These are phyloP conservation scores for Agrypnus murinus DNA, from an alignment of 2,888 invertebrate genomes.

Conservation along the genomic window DNA sequence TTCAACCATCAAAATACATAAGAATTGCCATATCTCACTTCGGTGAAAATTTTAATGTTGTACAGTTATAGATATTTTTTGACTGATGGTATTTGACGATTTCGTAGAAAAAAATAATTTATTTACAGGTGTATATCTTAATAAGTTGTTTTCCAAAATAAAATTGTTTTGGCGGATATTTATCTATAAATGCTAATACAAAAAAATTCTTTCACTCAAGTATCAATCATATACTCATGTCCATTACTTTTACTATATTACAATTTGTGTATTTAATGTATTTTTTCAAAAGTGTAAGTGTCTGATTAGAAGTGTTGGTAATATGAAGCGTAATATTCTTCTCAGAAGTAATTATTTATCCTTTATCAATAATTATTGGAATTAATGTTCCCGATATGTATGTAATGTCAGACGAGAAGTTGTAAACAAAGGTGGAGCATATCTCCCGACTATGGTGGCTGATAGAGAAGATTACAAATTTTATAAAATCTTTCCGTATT, in stretches of 20 bases:
- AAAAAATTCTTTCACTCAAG: not conserved
- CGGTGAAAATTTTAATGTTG: too few relatives aligned
- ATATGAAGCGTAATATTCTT: conserved; percentile 36
- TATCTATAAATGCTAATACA: not conserved
- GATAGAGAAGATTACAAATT: conserved; percentile 26
- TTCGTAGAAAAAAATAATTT: too few relatives aligned
- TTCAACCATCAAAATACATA: too few relatives aligned
- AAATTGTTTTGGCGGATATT: too few relatives aligned
- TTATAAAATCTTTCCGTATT: conserved; percentile 28
- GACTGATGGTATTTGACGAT: too few relatives aligned
- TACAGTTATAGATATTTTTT: too few relatives aligned
- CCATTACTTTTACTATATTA: conserved; percentile 2
- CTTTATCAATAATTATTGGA: conserved; percentile 44
- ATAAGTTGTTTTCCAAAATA: too few relatives aligned
- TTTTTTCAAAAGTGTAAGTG: conserved; percentile 16
- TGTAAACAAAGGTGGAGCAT: conserved; percentile 49
- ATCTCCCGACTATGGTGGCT: conserved; percentile 30
- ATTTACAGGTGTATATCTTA: too few relatives aligned
- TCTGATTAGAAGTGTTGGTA: conserved; percentile 28
- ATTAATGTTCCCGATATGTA: conserved; percentile 37
- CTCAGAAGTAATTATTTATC: conserved; percentile 46
- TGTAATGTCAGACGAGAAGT: conserved; percentile 37
- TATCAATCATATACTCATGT: not conserved
- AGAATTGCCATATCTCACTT: too few relatives aligned
- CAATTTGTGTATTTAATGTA: conserved; percentile 10